A percentile compares a stretch with the other conserved stretches of the same genome.
These are phyloP conservation scores for Smutsia gigantea DNA, from an alignment of 2,797 vertebrate species.

Conservation along the genomic window DNA sequence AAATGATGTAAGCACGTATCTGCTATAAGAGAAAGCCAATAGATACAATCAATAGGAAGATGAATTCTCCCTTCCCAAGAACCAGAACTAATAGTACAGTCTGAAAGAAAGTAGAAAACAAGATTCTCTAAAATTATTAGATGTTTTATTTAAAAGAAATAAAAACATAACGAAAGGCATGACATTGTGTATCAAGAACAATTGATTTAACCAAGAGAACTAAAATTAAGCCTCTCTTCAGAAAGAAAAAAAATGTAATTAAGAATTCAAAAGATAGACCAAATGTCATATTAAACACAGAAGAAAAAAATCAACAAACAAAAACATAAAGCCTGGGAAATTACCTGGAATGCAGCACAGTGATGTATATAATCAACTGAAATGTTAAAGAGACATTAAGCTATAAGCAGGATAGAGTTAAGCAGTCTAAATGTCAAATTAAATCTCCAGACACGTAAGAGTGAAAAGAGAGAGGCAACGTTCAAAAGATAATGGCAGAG, in stretches of 20 bases:
- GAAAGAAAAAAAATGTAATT: not conserved
- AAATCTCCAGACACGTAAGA: not conserved
- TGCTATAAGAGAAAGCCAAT: not conserved
- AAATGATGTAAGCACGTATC: not conserved
- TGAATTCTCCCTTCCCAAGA: not conserved
- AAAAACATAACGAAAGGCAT: not conserved
- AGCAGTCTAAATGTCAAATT: not conserved
- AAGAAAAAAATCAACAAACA: not conserved
- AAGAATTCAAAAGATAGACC: not conserved
- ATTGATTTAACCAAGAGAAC: not conserved
- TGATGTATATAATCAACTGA: not conserved
- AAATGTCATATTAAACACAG: not conserved
- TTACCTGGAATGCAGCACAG: not conserved
- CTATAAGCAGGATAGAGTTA: not conserved
- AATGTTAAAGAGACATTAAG: not conserved
- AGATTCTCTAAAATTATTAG: not conserved
- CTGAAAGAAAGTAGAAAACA: not conserved
- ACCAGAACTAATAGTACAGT: not conserved
- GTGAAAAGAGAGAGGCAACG: not conserved
- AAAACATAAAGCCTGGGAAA: not conserved
- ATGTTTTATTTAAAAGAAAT: constrained; percentile 36
- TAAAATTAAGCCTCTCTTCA: not conserved
- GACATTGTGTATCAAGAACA: not conserved
- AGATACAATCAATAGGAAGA: not conserved
- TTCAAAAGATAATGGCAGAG: not conserved